Base-by-base conservation (phyloP, 2,797 vertebrate genomes). In the Oryzias dopingdopingensis region DNA sequence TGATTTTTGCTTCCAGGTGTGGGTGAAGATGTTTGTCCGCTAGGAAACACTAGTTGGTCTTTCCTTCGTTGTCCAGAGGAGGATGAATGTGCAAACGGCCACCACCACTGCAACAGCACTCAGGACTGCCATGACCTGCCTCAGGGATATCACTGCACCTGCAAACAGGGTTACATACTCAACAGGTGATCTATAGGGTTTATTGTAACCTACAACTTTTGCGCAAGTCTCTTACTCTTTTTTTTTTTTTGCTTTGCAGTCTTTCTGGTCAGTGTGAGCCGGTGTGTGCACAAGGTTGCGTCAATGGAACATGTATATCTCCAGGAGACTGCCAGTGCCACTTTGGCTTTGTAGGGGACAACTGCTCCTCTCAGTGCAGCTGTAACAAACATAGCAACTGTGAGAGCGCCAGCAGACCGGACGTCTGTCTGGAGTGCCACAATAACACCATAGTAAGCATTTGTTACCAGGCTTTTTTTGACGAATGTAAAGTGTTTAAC, bases 341-440 rank as follows among this genome's bases (percentile, higher is more conserved):
- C 78, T 97, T 97, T 20, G 95, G 95, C 54, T 96, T 95, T 14
- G 94, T 96, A 0, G 95, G 95, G 4, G 92, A 91, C 44, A 96
- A 96, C 88, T 97, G 95, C 77, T 96, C 95, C 1, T 92, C 93
- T 1, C 93, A 95, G 78, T 97, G 95, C 77, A 94, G 89, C 69
- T 97, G 95, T 84, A 97, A 97, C 82, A 94, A 94, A 57, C 95
- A 97, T 83, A 97, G 95, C 67, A 93, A 97, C 84, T 96, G 95
- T 6, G 92, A 85, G 0, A 91, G 94, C 0, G 92, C 95, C 2
- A 91, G 82, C 57, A 90, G 92, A 0, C 93, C 90, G 0, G 94
- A 96, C 65, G 79, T 88, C 72, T 97, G 95, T 65, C 81, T 95
- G 17, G 81, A 94, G 66, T 97, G 95, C 78, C 92, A 92, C 80